A percentile compares a stretch with the other conserved stretches of the same genome.
Evolutionary conservation across 2,113 vertebrate species (phyloP).

Genomic region (Hyla sarda): DNA sequence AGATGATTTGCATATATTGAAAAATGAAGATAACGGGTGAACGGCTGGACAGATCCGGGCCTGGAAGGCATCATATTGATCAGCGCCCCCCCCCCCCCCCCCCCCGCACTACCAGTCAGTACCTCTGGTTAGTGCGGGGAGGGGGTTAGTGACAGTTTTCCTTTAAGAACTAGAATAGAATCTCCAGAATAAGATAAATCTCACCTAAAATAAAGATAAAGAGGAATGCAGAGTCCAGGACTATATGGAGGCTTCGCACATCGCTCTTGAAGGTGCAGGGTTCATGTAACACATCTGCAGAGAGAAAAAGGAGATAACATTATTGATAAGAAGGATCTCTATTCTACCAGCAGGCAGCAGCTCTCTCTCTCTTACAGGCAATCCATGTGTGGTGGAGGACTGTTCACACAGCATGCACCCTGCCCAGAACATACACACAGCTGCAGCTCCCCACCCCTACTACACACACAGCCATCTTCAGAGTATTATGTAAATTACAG

Average conservation of each 20-base stretch:
- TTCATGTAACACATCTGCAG: constrained; percentile 41
- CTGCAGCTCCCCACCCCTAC: neutral
- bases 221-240: neutral
- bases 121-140: no score
- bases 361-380: neutral
- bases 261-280: neutral
- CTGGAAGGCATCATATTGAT: no score
- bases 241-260: neutral
- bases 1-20: no score
- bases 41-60: no score
- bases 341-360: neutral
- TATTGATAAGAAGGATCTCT: neutral
- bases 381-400: neutral
- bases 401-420: neutral
- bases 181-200: no score
- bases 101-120: no score
- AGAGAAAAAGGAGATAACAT: neutral
- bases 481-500: neutral
- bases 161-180: no score
- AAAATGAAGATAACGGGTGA: no score
- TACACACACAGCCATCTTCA: constrained; percentile 2
- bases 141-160: no score
- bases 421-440: constrained; percentile 24
- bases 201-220: neutral
- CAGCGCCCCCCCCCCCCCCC: no score